Base-by-base conservation (phyloP, 2,888 invertebrate species). In the Keiferia lycopersicella region DNA sequence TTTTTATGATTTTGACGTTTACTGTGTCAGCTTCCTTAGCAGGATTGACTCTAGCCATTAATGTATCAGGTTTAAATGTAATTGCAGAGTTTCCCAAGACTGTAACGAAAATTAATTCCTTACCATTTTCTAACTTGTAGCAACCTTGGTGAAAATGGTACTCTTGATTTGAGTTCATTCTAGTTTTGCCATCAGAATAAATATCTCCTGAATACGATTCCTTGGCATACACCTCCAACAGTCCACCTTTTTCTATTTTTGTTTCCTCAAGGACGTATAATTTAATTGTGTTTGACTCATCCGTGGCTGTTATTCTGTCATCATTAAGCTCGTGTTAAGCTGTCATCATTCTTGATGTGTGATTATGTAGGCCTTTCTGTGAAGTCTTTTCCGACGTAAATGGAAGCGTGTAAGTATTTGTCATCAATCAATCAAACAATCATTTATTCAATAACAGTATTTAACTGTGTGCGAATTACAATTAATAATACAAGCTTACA, bases 191-290 rank as follows among this genome's bases (percentile, higher is more conserved):
- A 53, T 69, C 66, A 20, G 67, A 53, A 59, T 62, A 66, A 16
- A 71, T 34, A 65, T 68, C 68, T 8, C 70, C 68, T 61, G 62
- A 67, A 51, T 64, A 56, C 53, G 50, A n/a, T 59, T 61, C 34
- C 45, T 62, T 8, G 51, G 61, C 50, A 50, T 57, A 20, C 45
- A 50, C 53, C 30, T 63, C 18, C 34, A 62, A n/a, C n/a, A 61
- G 30, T 50, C 62, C 56, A 12, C 50, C 34, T 64, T 63, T 57
- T 59, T 34, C 26, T 12, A 56, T 30, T 30, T 22, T n/a, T n/a
- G 56, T 11, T n/a, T 22, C n/a, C 18, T 53, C 16, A 22, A 41
- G 22, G 10, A 57, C 26, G 2, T 12, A 14, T 12, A 45, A 45
- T 14, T 45, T 45, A 16, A 18, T 20, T 30, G 16, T 16, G 8